Percentiles rank a stretch among this genome's conserved stretches.
These are phyloP conservation scores for Heliothis peltigera DNA, from an alignment of 2,888 invertebrate genomes.

Conservation along the genomic window DNA sequence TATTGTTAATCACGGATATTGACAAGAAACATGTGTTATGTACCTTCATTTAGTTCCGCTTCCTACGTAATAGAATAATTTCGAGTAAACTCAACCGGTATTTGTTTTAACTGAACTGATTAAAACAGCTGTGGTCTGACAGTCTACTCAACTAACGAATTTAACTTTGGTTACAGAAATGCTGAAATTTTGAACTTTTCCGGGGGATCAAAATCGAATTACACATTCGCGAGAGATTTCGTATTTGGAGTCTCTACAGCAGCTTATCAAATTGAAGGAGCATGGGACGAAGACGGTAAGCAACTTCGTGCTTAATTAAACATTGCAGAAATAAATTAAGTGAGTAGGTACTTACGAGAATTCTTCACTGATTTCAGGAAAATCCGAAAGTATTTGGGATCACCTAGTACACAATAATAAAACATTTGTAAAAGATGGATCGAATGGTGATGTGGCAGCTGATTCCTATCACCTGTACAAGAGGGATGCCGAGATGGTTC, in stretches of 20 bases:
- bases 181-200: constrained; percentile 76
- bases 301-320: background rate
- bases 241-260: constrained; percentile 91
- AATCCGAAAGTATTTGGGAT: constrained; percentile 91
- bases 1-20: constrained; percentile 22
- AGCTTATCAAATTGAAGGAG: constrained; percentile 91
- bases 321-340: background rate
- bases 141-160: background rate
- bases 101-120: background rate
- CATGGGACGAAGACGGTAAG: constrained; percentile 87
- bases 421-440: constrained; percentile 87
- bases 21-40: constrained; percentile 6
- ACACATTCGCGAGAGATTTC: constrained; percentile 89
- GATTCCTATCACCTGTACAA: constrained; percentile 92
- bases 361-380: constrained; percentile 83
- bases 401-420: constrained; percentile 85
- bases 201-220: constrained; percentile 81
- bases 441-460: constrained; percentile 92
- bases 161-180: constrained; percentile 71
- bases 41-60: constrained; percentile 10
- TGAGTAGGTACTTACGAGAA: background rate
- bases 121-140: constrained; percentile 1
- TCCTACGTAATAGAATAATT: constrained; percentile 3
- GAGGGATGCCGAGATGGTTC: constrained; percentile 91
- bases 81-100: background rate